Percentiles rank a stretch among this genome's conserved stretches.
phyloP scores from a whole-genome alignment of 1,140 invertebrate genomes.

The Liolophura sinensis region DNA sequence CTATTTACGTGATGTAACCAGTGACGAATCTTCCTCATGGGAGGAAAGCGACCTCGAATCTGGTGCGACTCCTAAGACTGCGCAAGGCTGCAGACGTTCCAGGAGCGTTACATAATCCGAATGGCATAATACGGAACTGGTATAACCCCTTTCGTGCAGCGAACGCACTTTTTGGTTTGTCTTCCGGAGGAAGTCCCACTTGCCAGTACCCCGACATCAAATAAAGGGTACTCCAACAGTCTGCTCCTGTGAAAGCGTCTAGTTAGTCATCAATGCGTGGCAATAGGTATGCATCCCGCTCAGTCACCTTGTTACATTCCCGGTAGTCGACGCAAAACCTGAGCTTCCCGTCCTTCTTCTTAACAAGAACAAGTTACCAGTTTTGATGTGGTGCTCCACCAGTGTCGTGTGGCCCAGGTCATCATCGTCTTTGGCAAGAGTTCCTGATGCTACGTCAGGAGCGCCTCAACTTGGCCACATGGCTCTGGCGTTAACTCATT shows the following conservation, averaged over 20 bases:
- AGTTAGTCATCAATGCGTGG: constrained; percentile 60
- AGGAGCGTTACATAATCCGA: constrained; percentile 25
- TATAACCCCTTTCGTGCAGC: constrained; percentile 10
- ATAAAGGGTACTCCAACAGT: constrained; percentile 59
- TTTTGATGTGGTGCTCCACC: constrained; percentile 9
- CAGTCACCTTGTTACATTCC: constrained; percentile 48
- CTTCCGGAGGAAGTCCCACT: constrained; percentile 40
- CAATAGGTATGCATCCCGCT: constrained; percentile 58
- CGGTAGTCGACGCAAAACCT: constrained; percentile 59
- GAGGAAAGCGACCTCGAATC: too few relatives aligned
- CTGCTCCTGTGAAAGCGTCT: constrained; percentile 41
- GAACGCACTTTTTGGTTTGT: constrained; percentile 46
- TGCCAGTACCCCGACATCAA: constrained; percentile 44
- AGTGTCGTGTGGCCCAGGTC: too few relatives aligned
- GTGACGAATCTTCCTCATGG: too few relatives aligned
- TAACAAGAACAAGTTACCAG: constrained; percentile 12
- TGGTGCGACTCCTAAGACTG: too few relatives aligned
- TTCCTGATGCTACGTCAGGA: too few relatives aligned
- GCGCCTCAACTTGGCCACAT: too few relatives aligned
- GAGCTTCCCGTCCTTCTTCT: constrained; percentile 21
- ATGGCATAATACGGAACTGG: constrained; percentile 22
- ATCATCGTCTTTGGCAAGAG: too few relatives aligned
- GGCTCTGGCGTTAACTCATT: too few relatives aligned
- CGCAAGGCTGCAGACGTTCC: constrained; percentile 11
- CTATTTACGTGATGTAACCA: too few relatives aligned